A percentile compares a stretch with the other conserved stretches of the same genome.
phyloP scores from a whole-genome alignment of 2,888 invertebrate species.

The Chirona hameri region DNA sequence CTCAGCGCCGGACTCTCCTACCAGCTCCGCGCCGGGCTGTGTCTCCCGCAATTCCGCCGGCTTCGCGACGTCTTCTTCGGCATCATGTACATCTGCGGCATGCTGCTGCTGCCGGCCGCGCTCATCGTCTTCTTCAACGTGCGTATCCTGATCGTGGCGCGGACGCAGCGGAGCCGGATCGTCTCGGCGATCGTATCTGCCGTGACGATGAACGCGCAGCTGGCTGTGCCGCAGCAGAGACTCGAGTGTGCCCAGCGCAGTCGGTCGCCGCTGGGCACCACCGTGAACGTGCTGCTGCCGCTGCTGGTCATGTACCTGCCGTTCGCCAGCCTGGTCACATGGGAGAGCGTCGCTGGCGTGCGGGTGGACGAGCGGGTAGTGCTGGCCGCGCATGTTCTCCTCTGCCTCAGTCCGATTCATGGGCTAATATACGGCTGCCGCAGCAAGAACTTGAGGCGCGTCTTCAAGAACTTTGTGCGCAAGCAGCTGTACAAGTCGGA shows the following conservation, averaged over 20 bases:
- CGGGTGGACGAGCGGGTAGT: not conserved
- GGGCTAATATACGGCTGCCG: slow-evolving; percentile 9
- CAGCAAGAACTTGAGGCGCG: slow-evolving; percentile 1
- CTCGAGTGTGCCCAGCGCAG: slow-evolving; percentile 1
- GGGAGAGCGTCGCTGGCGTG: not conserved
- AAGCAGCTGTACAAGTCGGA: slow-evolving; percentile 27
- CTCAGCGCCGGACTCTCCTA: not conserved
- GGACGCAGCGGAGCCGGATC: slow-evolving; percentile 9
- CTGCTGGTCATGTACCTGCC: slow-evolving; percentile 24
- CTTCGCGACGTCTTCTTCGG: not conserved
- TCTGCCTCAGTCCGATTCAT: slow-evolving; percentile 1
- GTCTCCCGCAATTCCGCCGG: not conserved
- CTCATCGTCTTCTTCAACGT: slow-evolving; percentile 25
- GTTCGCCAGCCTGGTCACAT: not conserved
- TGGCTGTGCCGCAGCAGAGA: not conserved
- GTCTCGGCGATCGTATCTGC: slow-evolving; percentile 27
- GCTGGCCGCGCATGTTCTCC: not conserved
- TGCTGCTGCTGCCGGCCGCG: slow-evolving; percentile 26
- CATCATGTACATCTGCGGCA: not conserved
- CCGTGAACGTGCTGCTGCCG: slow-evolving; percentile 5
- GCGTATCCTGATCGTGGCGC: slow-evolving; percentile 26
- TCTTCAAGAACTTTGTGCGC: slow-evolving; percentile 22
- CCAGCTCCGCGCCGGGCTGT: slow-evolving; percentile 1
- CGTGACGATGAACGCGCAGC: slow-evolving; percentile 26
- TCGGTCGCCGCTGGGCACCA: slow-evolving; percentile 4